These are phyloP conservation scores for Sebastes diaconus DNA, from an alignment of 2,797 vertebrate species.

Conservation along the genomic window DNA sequence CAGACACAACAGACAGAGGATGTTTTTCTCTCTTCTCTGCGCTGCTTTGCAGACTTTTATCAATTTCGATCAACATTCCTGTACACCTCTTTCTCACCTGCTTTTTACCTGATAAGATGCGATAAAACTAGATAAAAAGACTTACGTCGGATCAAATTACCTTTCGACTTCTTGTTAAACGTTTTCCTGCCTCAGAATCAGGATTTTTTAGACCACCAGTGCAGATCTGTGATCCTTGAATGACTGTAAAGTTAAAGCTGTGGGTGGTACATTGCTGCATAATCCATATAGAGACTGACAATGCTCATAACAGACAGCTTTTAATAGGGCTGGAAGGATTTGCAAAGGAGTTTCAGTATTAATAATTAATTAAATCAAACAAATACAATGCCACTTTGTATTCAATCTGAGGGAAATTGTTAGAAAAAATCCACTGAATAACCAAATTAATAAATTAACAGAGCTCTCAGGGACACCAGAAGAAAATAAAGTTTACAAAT, in stretches of 20 bases:
- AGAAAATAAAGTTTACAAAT: neutral
- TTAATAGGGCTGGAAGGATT: neutral
- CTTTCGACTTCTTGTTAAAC: slow-evolving; percentile 2
- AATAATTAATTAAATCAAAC: neutral
- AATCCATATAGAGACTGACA: neutral
- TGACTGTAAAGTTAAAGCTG: neutral
- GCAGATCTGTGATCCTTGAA: slow-evolving; percentile 1
- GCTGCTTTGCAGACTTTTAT: slow-evolving; percentile 51
- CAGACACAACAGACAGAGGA: slow-evolving; percentile 12
- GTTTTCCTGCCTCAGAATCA: neutral
- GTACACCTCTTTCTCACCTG: slow-evolving; percentile 45
- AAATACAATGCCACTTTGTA: neutral
- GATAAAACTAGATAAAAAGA: slow-evolving; percentile 47
- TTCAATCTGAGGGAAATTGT: neutral
- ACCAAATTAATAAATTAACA: neutral
- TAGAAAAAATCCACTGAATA: neutral
- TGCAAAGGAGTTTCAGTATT: neutral
- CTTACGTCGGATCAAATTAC: slow-evolving; percentile 60
- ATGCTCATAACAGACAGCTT: neutral
- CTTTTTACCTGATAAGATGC: slow-evolving; percentile 56
- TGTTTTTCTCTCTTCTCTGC: neutral
- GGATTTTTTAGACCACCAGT: slow-evolving; percentile 36
- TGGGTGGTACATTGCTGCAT: neutral
- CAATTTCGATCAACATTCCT: slow-evolving; percentile 65
- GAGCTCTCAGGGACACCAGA: neutral